Base-by-base conservation (phyloP, 2,113 vertebrate species). In the Crotalus helleri region DNA sequence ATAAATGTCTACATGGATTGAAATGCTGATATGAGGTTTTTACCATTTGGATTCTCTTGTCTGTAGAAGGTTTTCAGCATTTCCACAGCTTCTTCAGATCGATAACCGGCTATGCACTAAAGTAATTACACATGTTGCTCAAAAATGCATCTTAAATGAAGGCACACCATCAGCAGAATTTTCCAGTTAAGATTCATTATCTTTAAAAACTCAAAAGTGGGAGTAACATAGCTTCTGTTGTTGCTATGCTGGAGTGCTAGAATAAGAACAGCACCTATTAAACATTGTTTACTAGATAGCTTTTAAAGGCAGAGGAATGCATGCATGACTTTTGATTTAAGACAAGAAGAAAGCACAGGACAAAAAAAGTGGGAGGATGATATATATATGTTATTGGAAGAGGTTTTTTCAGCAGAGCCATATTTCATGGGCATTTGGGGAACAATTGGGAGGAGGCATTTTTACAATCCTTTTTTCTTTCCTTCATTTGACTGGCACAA, bases 1-100 rank as follows among this genome's bases (percentile, higher is more conserved):
- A 93, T 3, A 5, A 46, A 12, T 59, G 53, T 88, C 85, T 11
- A 57, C 10, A 90, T 11, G 2, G 29, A 69, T 46, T 59, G 53
- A 85, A 57, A 92, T 89, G 13, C 85, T 91, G 10, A 24, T 92
- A 69, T 91, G 93, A 97, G 17, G 19, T 21, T 95, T 95, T 96
- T 95, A 99, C 99, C 99, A 12, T 99, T 99, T 94, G 99, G 99
- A 96, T 99, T 99, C 97, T 99, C 98, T 95, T 99, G 99, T 95
- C 98, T 99, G 97, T 99, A 99, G 96, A 99, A 99, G 29, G 97
- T 97, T 98, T 98, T 99, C 93, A 99, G 95, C 98, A 99, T 97
- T 94, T 98, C 98, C n/a, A 99, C 98, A 0, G 99, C 98, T 96
- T 99, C 99, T 90, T 99, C 97, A 54, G 99, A 98, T 95, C 98